A percentile compares a stretch with the other conserved stretches of the same genome.
Conservation (phyloP, 2,113 vertebrate species). For the Pungitius pungitius region DNA sequence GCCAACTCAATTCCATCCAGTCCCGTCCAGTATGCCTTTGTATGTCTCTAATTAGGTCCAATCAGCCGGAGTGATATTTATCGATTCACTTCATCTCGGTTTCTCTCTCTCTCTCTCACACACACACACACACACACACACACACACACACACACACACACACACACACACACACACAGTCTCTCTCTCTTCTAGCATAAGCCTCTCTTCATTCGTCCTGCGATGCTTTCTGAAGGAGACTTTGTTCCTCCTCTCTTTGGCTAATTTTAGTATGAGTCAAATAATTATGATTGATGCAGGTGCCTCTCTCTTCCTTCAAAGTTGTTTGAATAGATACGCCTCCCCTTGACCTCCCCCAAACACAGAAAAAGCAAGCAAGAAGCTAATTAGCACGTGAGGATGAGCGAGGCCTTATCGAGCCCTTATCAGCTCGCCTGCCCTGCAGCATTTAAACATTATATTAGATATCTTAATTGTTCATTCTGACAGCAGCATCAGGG, state of each 20-base stretch:
- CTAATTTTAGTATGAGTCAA: slow-evolving; percentile 77
- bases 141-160: neutral
- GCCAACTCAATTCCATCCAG: slow-evolving; percentile 75
- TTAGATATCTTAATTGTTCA: slow-evolving; percentile 72
- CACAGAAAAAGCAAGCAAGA: slow-evolving; percentile 58
- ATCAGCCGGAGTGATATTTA: slow-evolving; percentile 82
- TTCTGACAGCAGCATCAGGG: slow-evolving; percentile 58
- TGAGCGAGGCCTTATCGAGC: slow-evolving; percentile 64
- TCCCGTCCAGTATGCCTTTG: slow-evolving; percentile 71
- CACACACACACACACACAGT: neutral
- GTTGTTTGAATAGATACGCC: slow-evolving; percentile 66
- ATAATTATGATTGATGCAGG: slow-evolving; percentile 82
- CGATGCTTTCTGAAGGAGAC: slow-evolving; percentile 68
- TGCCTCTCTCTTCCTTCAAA: slow-evolving; percentile 72
- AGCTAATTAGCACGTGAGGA: slow-evolving; percentile 73
- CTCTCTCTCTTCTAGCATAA: slow-evolving; percentile 20
- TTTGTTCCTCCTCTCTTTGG: slow-evolving; percentile 43
- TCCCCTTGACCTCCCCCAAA: neutral
- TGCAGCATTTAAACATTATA: slow-evolving; percentile 72
- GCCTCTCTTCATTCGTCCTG: slow-evolving; percentile 18
- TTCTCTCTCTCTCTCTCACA: slow-evolving; percentile 13
- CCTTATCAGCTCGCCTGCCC: slow-evolving; percentile 61
- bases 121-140: neutral
- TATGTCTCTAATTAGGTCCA: slow-evolving; percentile 81
- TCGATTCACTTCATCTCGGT: slow-evolving; percentile 72